These are phyloP conservation scores for Amazona ochrocephala DNA, from an alignment of 2,797 vertebrate genomes.

Conservation along the genomic window DNA sequence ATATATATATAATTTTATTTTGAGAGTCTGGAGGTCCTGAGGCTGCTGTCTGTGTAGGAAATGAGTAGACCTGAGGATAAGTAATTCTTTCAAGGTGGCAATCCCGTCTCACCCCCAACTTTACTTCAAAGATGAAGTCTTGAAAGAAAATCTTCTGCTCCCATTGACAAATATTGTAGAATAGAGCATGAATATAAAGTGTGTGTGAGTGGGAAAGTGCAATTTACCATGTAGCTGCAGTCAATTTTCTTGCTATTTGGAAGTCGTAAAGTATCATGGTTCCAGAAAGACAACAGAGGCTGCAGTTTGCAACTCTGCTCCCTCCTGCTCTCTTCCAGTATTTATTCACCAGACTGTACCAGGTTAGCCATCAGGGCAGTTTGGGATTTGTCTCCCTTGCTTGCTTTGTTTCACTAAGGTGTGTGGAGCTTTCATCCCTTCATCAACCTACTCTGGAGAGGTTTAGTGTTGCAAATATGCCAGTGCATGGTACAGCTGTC, in stretches of 20 bases:
- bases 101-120: not conserved
- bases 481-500: slow-evolving; percentile 56
- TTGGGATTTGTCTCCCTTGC: slow-evolving; percentile 31
- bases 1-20: not conserved
- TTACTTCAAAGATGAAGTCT: not conserved
- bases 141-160: not conserved
- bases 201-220: not conserved
- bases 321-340: not conserved
- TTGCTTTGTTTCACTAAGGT: slow-evolving; percentile 19
- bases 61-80: not conserved
- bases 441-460: slow-evolving; percentile 29
- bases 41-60: not conserved
- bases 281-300: not conserved
- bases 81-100: not conserved
- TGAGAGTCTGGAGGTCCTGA: not conserved
- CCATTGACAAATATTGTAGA: not conserved
- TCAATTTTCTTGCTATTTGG: not conserved
- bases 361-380: not conserved
- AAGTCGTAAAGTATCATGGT: not conserved
- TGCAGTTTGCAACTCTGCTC: slow-evolving; percentile 10
- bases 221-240: not conserved
- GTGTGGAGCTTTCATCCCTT: slow-evolving; percentile 25
- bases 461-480: slow-evolving; percentile 10
- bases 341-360: not conserved
- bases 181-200: not conserved